These are phyloP conservation scores for Muscina levida DNA, from an alignment of 2,888 invertebrate species.

Conservation along the genomic window DNA sequence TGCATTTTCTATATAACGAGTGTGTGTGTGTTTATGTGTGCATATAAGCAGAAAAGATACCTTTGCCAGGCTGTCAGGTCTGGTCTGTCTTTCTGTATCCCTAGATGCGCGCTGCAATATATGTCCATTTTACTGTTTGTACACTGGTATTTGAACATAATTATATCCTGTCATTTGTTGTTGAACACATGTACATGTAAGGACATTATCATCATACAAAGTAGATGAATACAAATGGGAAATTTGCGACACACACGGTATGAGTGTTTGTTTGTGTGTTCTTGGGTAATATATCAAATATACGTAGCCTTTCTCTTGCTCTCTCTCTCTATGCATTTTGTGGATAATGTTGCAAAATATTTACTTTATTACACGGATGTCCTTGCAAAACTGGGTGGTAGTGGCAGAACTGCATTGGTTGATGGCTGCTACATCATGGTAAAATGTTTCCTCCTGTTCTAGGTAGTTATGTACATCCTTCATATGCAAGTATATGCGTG, in stretches of 20 bases:
- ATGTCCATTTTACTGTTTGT: too few relatives aligned
- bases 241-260: constrained; percentile 12
- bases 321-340: neutral
- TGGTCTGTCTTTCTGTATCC: too few relatives aligned
- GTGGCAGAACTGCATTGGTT: neutral
- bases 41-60: too few relatives aligned
- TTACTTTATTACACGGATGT: constrained; percentile 20
- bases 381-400: constrained; percentile 11
- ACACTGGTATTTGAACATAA: constrained; percentile 37
- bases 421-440: too few relatives aligned
- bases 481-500: too few relatives aligned
- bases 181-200: constrained; percentile 27
- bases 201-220: neutral
- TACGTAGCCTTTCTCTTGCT: too few relatives aligned
- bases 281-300: constrained; percentile 22
- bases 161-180: constrained; percentile 44
- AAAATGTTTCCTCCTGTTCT: too few relatives aligned
- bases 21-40: too few relatives aligned
- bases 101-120: too few relatives aligned
- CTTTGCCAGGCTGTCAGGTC: too few relatives aligned
- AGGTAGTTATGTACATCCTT: too few relatives aligned
- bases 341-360: constrained; percentile 8
- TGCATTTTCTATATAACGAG: too few relatives aligned
- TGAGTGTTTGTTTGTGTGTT: neutral
- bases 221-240: constrained; percentile 27